phyloP scores from a whole-genome alignment of 2,113 vertebrate species.

The human (Homo sapiens) region GRCh38 chr14:59138501-59139000 shows the following conservation, averaged over 20 bases:
- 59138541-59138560: no score
- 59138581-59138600: no score
- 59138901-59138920: neutral
- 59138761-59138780: slow-evolving; percentile 33
- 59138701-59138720: neutral
- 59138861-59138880: neutral
- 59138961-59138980: no score
- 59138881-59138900: neutral
- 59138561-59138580: no score
- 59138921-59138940: no score
- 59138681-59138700: no score
- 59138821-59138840: neutral
- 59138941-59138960: neutral
- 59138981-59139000: fast-evolving
- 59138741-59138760: neutral
- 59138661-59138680: no score
- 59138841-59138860: neutral
- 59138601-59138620: no score
- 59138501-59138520: no score
- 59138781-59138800: neutral
- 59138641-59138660: no score
- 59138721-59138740: neutral
- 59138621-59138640: no score
- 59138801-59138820: neutral
- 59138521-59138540: neutral